Conservation (phyloP, 2,888 invertebrate species). For the Trissolcus brochymenae region DNA sequence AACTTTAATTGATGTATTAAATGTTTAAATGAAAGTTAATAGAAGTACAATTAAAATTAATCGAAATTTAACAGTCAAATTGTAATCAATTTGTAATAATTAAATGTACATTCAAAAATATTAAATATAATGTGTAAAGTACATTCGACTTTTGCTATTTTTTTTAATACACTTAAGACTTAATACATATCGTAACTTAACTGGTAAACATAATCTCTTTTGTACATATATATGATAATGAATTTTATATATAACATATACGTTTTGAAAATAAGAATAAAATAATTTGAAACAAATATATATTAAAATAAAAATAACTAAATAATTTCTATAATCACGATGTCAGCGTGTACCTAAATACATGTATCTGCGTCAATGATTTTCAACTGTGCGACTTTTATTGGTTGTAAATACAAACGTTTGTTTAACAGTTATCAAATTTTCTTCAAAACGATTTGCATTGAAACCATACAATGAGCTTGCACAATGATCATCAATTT, state of each 20-base stretch:
- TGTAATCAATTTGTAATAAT: too few species aligned
- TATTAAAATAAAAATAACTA: slow-evolving; percentile 8
- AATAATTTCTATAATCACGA: too few species aligned
- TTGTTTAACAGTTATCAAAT: neutral
- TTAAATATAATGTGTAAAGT: neutral
- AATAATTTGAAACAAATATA: slow-evolving; percentile 2
- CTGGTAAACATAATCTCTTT: slow-evolving; percentile 40
- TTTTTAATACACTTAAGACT: slow-evolving; percentile 19
- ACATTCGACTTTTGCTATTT: slow-evolving; percentile 25
- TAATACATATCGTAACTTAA: slow-evolving; percentile 30
- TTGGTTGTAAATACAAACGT: neutral
- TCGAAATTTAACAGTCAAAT: too few species aligned
- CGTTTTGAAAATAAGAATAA: slow-evolving; percentile 27
- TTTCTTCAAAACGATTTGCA: neutral
- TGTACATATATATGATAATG: slow-evolving; percentile 30
- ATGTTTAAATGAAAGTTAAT: too few species aligned
- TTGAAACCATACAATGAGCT: neutral
- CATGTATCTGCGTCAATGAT: too few species aligned
- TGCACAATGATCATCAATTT: too few species aligned
- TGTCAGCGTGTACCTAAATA: too few species aligned
- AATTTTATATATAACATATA: slow-evolving; percentile 8
- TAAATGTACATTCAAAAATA: too few species aligned
- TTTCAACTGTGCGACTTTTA: too few species aligned
- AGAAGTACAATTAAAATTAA: too few species aligned
- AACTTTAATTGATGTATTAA: too few species aligned